Conservation (phyloP, 37 sponge, comb jelly and placozoan genomes). For the Halisarca cf. caerulea region DNA sequence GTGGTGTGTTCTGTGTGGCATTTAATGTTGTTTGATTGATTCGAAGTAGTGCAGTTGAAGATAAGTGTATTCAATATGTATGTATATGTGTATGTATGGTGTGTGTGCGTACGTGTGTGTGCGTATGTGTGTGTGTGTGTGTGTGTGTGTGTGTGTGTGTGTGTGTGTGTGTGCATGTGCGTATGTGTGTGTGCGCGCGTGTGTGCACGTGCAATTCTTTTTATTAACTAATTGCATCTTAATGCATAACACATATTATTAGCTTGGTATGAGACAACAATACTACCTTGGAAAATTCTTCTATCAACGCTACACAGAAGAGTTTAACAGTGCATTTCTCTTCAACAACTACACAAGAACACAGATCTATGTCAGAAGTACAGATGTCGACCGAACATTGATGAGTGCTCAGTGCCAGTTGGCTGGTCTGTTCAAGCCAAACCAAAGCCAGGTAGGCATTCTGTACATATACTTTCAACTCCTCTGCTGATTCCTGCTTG, state of each 20-base stretch:
- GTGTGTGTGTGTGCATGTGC: too few relatives aligned
- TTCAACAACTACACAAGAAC: constrained; percentile 60
- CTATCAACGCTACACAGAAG: constrained; percentile 38
- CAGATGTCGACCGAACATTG: constrained; percentile 95
- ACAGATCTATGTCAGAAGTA: constrained; percentile 85
- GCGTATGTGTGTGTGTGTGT: neutral
- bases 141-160: neutral
- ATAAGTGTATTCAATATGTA: too few relatives aligned
- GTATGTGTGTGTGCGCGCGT: too few relatives aligned
- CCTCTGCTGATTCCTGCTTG: too few relatives aligned
- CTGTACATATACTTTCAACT: too few relatives aligned
- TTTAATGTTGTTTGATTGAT: too few relatives aligned
- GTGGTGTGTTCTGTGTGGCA: constrained; percentile 38
- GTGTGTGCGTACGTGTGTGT: too few relatives aligned
- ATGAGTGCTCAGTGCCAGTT: constrained; percentile 92
- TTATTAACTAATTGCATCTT: too few relatives aligned
- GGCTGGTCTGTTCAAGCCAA: constrained; percentile 79
- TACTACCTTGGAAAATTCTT: constrained; percentile 63
- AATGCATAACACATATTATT: too few relatives aligned
- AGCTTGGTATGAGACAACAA: constrained; percentile 65
- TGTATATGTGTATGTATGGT: too few relatives aligned
- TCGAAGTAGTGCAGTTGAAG: too few relatives aligned
- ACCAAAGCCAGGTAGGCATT: constrained; percentile 37
- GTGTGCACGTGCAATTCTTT: too few relatives aligned
- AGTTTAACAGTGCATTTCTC: constrained; percentile 1